phyloP scores from a whole-genome alignment of 1,140 invertebrate species.

The Philaenus spumarius region DNA sequence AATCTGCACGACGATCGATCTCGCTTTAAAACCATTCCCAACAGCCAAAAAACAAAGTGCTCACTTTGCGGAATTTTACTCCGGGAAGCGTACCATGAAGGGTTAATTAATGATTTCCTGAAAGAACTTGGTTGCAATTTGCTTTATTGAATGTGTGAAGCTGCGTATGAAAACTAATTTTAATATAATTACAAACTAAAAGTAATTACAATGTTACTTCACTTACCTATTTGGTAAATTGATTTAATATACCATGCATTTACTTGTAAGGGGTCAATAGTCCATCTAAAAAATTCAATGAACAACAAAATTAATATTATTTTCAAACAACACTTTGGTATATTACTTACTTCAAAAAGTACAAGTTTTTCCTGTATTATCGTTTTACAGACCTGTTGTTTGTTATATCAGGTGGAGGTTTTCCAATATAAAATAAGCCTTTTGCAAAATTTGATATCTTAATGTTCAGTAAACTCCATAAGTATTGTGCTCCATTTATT shows the following conservation, averaged over 20 bases:
- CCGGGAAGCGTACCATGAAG: no score
- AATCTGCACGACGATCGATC: no score
- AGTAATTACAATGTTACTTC: neutral
- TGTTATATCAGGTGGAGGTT: neutral
- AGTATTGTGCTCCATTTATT: conserved; percentile 11
- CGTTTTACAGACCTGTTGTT: neutral
- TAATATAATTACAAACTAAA: no score
- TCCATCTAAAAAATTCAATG: conserved; percentile 25
- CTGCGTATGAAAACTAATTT: no score
- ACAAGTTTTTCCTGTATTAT: no score
- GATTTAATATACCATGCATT: conserved; percentile 30
- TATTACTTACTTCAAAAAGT: no score
- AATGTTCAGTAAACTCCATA: conserved; percentile 23
- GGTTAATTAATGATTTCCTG: no score
- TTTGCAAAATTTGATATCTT: conserved; percentile 23
- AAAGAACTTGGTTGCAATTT: no score
- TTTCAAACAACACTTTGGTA: neutral
- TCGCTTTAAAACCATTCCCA: no score
- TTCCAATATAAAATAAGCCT: conserved; percentile 18
- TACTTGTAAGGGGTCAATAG: conserved; percentile 30
- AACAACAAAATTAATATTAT: neutral
- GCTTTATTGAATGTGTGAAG: no score
- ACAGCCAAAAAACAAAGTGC: no score
- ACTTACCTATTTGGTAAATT: conserved; percentile 31
- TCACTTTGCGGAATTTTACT: no score